Evolutionary conservation across 1,140 invertebrate species (phyloP).

Genomic region (Drosophila miranda): DNA sequence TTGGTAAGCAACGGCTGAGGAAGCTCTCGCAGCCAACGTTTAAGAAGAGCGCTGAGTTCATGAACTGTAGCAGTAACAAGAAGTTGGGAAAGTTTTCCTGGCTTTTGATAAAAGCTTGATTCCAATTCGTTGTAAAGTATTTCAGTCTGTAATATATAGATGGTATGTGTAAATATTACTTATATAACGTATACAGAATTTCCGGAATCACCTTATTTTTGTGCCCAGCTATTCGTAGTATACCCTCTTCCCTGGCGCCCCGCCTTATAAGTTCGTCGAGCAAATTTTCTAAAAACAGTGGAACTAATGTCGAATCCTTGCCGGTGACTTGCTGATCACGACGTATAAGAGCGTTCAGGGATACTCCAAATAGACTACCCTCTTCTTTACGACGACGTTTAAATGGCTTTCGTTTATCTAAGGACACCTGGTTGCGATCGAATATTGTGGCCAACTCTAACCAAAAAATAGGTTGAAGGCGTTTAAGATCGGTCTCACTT

Average conservation of each 20-base stretch:
- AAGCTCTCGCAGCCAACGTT: constrained; percentile 90
- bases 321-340: constrained; percentile 90
- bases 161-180: neutral
- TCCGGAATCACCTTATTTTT: constrained; percentile 87
- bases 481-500: constrained; percentile 85
- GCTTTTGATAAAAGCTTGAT: constrained; percentile 89
- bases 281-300: constrained; percentile 83
- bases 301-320: constrained; percentile 87
- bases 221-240: constrained; percentile 90
- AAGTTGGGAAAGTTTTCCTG: constrained; percentile 86
- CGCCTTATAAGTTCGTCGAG: constrained; percentile 86
- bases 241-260: constrained; percentile 88
- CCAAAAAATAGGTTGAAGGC: constrained; percentile 89
- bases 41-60: constrained; percentile 90
- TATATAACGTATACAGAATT: no score
- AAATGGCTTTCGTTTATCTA: constrained; percentile 89
- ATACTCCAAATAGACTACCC: constrained; percentile 92
- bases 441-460: constrained; percentile 91
- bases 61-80: constrained; percentile 87
- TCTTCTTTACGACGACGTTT: constrained; percentile 90
- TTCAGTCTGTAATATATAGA: constrained; percentile 85
- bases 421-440: constrained; percentile 89
- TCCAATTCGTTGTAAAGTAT: constrained; percentile 88
- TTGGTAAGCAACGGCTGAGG: constrained; percentile 92
- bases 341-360: constrained; percentile 90